Conservation (phyloP, 2,888 invertebrate genomes). For the Electrophaes corylata region DNA sequence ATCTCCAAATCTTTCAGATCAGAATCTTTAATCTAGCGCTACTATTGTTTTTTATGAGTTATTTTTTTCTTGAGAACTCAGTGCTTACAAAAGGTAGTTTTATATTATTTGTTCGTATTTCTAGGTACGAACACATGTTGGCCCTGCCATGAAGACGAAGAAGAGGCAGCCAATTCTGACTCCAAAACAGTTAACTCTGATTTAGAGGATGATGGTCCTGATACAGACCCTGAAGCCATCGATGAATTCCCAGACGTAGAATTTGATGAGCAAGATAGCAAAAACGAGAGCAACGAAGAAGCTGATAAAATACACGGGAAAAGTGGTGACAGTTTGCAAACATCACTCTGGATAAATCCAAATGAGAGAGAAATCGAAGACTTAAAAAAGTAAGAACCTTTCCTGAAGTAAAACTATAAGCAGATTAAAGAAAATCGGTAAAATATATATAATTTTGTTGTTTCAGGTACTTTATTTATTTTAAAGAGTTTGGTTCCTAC, state of each 20-base stretch:
- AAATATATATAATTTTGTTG: neutral
- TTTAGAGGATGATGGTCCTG: slow-evolving; percentile 68
- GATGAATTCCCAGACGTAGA: slow-evolving; percentile 74
- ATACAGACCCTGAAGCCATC: slow-evolving; percentile 61
- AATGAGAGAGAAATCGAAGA: slow-evolving; percentile 82
- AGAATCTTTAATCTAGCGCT: too few relatives aligned
- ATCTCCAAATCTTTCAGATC: too few relatives aligned
- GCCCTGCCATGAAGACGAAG: slow-evolving; percentile 79
- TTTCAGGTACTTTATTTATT: slow-evolving; percentile 82
- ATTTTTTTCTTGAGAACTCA: too few relatives aligned
- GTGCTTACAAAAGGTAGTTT: too few relatives aligned
- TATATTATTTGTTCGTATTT: neutral
- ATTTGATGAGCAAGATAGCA: slow-evolving; percentile 66
- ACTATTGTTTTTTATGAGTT: too few relatives aligned
- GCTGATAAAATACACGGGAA: slow-evolving; percentile 42
- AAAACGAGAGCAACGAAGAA: slow-evolving; percentile 58
- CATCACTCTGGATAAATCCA: slow-evolving; percentile 71
- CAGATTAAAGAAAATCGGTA: neutral
- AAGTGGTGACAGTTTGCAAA: slow-evolving; percentile 70
- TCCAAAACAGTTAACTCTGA: slow-evolving; percentile 74
- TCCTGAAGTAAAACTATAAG: neutral
- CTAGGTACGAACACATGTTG: slow-evolving; percentile 73
- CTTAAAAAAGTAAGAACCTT: slow-evolving; percentile 72
- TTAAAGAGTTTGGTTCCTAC: slow-evolving; percentile 82
- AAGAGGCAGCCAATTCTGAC: slow-evolving; percentile 75